Conservation (phyloP, 2,797 vertebrate genomes). For the Cyprinodon diabolis region DNA sequence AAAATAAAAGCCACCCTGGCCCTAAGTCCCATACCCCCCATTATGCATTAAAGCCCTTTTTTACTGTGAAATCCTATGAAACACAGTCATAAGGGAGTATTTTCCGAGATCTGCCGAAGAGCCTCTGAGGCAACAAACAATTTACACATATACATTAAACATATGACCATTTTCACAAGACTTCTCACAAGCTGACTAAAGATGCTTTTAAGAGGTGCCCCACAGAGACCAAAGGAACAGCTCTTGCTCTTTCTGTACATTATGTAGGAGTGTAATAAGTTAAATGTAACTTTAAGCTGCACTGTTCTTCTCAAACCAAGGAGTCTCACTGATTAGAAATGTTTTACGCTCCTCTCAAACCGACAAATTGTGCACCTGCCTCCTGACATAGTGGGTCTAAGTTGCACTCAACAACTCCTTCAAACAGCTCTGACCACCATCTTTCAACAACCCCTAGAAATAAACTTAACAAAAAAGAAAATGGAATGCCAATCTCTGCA, state of each 20-base stretch:
- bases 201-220: conserved; percentile 28
- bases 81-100: neutral
- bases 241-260: conserved; percentile 32
- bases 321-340: conserved; percentile 28
- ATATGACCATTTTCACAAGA: conserved; percentile 5
- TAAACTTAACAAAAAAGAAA: conserved; percentile 34
- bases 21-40: neutral
- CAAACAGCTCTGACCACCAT: conserved; percentile 11
- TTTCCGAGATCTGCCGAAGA: conserved; percentile 4
- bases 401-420: conserved; percentile 34
- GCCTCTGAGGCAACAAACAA: neutral
- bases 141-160: neutral
- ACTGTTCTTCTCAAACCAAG: conserved; percentile 22
- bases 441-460: conserved; percentile 47
- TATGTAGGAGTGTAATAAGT: conserved; percentile 11
- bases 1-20: neutral
- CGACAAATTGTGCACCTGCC: conserved; percentile 34
- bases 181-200: conserved; percentile 18
- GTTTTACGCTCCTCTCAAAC: conserved; percentile 45
- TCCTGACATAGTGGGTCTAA: neutral
- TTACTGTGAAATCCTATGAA: neutral
- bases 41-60: neutral
- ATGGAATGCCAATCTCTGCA: conserved; percentile 35
- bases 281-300: conserved; percentile 15
- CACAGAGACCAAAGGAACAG: conserved; percentile 25